A percentile compares a stretch with the other conserved stretches of the same genome.
These are phyloP conservation scores for Mycetomoellerius zeteki DNA, from an alignment of 1,140 invertebrate genomes.

Conservation along the genomic window DNA sequence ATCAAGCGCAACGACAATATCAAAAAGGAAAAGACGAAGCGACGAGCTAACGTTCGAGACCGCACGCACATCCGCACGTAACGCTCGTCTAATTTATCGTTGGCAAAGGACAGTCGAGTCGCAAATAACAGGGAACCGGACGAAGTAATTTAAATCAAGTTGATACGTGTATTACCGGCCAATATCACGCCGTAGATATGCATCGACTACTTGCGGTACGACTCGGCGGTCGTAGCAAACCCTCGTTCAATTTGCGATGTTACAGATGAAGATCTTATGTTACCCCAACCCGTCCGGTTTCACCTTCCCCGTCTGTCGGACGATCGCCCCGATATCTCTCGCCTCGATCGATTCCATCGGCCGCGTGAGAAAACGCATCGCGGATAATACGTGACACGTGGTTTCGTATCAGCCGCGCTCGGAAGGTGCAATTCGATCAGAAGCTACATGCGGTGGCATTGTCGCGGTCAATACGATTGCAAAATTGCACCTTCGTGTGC, in stretches of 20 bases:
- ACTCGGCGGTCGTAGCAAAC: constrained; percentile 82
- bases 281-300: constrained; percentile 59
- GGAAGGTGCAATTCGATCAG: constrained; percentile 71
- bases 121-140: constrained; percentile 65
- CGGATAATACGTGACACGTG: constrained; percentile 76
- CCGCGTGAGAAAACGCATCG: constrained; percentile 77
- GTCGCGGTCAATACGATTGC: constrained; percentile 64
- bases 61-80: constrained; percentile 14
- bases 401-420: constrained; percentile 67
- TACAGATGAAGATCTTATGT: constrained; percentile 81
- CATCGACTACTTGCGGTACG: constrained; percentile 84
- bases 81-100: constrained; percentile 47
- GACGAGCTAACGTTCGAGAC: neutral
- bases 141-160: constrained; percentile 76
- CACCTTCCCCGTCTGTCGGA: constrained; percentile 49
- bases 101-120: constrained; percentile 49
- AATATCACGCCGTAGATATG: constrained; percentile 75
- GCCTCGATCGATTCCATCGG: constrained; percentile 58
- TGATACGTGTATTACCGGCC: constrained; percentile 72
- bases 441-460: constrained; percentile 66
- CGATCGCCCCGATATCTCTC: constrained; percentile 67
- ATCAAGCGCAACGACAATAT: neutral
- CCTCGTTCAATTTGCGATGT: constrained; percentile 84
- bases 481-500: constrained; percentile 35
- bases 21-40: neutral